Evolutionary conservation across 2,888 invertebrate species (phyloP), one percentile per base, ranked within the genome.

Genomic region (Morinoia aosen): DNA sequence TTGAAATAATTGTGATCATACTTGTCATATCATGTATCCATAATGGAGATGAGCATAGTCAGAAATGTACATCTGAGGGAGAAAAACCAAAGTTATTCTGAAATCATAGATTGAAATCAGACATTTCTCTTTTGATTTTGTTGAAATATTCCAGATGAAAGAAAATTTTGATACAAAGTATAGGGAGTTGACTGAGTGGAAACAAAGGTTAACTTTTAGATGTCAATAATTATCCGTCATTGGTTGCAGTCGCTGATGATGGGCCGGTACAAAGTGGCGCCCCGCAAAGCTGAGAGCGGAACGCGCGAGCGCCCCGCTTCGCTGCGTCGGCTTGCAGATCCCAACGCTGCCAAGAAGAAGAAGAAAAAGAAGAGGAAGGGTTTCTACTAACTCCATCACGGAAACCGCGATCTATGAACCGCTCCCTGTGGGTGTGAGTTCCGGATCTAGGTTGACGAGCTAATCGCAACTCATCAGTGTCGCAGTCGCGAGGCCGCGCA

Each of bases 281-380:
- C 93, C 12, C 93, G 93, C 33, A 93, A 57, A 19, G 48, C 93
- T 25, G 93, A 93, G 25, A 4, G 16, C 8, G 57, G n/a, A 57
- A 12, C 33, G 19, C 56, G 93, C 11, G 93, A 93, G 93, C 39
- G 93, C 11, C 93, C 93, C 10, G 93, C 93, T 0, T 93, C 93
- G 14, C 93, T 93, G 48, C 93, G 93, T 57, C 11, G 48, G 33
- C 57, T 93, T 12, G 57, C n/a, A 11, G 93, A 93, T 10, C 93
- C 93, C 1, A 93, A 93, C 33, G 93, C 93, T 57, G 16, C 93
- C 14, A 39, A 33, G 33, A 93, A 93, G n/a, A 93, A 93, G 57
- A 93, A 93, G 57, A 93, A 93, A 48, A 93, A 93, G 93, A 93
- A 57, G 93, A 93, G 93, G 93, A 93, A 33, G 56, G 58, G 58